Base-by-base conservation (phyloP, 2,797 vertebrate species). In the Enteromius mattozi region DNA sequence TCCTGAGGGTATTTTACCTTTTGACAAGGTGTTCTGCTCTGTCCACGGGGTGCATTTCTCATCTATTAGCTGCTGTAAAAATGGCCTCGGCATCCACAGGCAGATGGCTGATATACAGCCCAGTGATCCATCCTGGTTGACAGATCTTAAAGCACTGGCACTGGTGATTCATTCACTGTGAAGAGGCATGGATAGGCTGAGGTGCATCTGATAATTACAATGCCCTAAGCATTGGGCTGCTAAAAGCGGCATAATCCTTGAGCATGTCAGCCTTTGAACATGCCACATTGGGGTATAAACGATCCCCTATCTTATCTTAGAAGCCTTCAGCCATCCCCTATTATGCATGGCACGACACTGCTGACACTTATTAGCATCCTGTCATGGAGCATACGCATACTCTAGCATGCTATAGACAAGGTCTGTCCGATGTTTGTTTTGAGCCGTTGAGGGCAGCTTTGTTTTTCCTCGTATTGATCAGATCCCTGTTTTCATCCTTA, bases 231-330 rank as follows among this genome's bases (percentile, higher is more conserved):
- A 79, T 83, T 85, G 84, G 87, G 90, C 89, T 92, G 91, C 90
- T 92, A 92, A 94, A 94, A 94, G 91, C 88, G 84, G 90, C 87
- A 86, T 94, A 92, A 94, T 95, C 92, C 92, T 88, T 89, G 88
- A 88, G 90, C 90, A 91, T 93, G 91, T 94, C 92, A 92, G 90
- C 92, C 89, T 94, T 89, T 90, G 92, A 94, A 91, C 91, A 89
- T 91, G 89, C 91, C 71, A 82, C 91, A 86, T 89, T 90, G 83
- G 56, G 86, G 92, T 93, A 90, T 91, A 89, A 94, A 94, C 90
- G 90, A 90, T 90, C 92, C 88, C 89, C 87, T 91, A 89, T 91
- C 91, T 93, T 93, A 93, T 95, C 92, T 91, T 87, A 92, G 90
- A 88, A 88, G 89, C 89, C 90, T 92, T 93, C 92, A 88, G 91